phyloP scores from a whole-genome alignment of 2,797 vertebrate genomes.

The Bufotes viridis region DNA sequence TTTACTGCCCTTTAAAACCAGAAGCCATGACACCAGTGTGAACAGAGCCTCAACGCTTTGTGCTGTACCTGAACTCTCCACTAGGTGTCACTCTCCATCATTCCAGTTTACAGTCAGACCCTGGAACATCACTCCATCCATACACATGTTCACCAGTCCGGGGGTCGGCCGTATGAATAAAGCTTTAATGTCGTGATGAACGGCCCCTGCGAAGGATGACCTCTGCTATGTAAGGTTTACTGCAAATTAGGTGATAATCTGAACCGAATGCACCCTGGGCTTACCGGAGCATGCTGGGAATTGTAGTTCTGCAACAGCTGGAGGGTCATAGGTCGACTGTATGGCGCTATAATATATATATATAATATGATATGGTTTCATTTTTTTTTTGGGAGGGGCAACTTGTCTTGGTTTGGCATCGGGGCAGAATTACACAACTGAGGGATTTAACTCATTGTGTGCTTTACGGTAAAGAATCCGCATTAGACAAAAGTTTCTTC shows the following conservation, averaged over 20 bases:
- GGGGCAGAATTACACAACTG: not conserved
- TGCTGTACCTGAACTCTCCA: constrained; percentile 7
- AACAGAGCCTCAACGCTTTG: not conserved
- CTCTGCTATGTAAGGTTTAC: not conserved
- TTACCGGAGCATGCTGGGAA: not conserved
- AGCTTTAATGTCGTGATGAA: not conserved
- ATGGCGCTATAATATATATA: not conserved
- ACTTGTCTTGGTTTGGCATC: not conserved
- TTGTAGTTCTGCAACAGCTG: not conserved
- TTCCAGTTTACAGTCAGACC: not conserved
- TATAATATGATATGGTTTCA: not conserved
- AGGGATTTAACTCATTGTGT: not conserved
- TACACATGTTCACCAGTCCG: not conserved
- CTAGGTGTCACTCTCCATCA: not conserved
- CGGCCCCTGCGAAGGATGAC: not conserved
- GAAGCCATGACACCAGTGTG: not conserved
- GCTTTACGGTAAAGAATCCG: not conserved
- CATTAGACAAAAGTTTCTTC: too few relatives aligned
- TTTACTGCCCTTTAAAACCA: too few relatives aligned
- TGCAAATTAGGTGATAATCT: not conserved
- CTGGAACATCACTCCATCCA: not conserved
- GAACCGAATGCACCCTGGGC: not conserved
- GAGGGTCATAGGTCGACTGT: too few relatives aligned
- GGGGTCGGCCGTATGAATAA: not conserved
- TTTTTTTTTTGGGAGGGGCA: not conserved